These are phyloP conservation scores for Phragmatobia fuliginosa DNA, from an alignment of 2,888 invertebrate species.

Conservation along the genomic window DNA sequence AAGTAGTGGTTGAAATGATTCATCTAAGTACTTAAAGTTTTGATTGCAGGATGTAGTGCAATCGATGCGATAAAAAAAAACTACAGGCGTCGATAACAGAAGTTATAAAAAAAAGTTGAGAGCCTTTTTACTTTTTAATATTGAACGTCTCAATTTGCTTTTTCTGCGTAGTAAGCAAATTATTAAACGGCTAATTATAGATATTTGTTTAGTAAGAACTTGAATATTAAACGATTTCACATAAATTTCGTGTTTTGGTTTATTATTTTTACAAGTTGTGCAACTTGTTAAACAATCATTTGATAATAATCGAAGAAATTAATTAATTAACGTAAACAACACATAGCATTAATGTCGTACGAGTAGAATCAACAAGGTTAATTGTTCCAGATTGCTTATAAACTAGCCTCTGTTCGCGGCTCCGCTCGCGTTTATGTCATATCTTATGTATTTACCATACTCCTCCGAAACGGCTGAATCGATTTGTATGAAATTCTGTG, in stretches of 20 bases:
- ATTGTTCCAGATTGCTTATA: no score
- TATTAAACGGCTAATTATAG: not conserved
- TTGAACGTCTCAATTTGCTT: not conserved
- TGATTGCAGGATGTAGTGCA: not conserved
- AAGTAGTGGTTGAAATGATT: not conserved
- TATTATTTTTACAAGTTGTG: not conserved
- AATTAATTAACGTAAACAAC: no score
- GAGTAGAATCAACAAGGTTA: no score
- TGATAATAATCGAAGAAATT: no score
- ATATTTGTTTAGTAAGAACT: not conserved
- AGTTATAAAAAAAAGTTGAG: slow-evolving; percentile 1
- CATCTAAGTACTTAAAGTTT: not conserved
- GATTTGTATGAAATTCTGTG: no score
- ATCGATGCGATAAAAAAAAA: not conserved
- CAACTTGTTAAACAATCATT: not conserved
- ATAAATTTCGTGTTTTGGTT: not conserved
- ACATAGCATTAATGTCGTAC: no score
- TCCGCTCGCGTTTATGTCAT: no score
- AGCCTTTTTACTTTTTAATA: slow-evolving; percentile 1
- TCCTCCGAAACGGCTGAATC: no score
- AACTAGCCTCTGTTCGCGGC: no score
- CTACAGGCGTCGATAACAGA: not conserved
- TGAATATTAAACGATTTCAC: not conserved
- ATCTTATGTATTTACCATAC: no score
- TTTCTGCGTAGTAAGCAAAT: not conserved